These are phyloP conservation scores for Amphimallon solstitiale DNA, from an alignment of 2,888 invertebrate species.

Conservation along the genomic window DNA sequence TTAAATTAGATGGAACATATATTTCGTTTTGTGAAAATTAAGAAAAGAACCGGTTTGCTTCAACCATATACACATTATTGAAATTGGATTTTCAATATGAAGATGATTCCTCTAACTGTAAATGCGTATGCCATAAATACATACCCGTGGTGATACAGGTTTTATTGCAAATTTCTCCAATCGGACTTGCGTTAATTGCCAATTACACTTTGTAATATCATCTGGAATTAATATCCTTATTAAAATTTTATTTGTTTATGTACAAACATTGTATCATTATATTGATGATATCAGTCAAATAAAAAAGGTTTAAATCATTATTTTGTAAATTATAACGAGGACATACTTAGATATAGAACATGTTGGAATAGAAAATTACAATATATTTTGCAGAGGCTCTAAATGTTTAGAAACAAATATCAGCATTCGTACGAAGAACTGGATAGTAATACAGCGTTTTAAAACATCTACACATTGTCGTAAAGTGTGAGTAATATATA, in stretches of 20 bases:
- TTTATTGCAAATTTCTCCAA: not conserved
- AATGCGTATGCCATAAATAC: not conserved
- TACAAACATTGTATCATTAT: too few species aligned
- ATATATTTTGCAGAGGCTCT: too few species aligned
- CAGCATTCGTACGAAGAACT: too few species aligned
- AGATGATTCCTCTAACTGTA: not conserved
- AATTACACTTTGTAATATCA: conserved; percentile 1
- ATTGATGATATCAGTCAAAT: too few species aligned
- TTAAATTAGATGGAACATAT: conserved; percentile 14
- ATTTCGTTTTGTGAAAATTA: conserved; percentile 2
- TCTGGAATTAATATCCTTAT: not conserved
- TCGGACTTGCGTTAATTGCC: not conserved
- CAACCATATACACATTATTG: not conserved
- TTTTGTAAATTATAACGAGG: too few species aligned
- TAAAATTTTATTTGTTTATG: not conserved
- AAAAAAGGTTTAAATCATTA: too few species aligned
- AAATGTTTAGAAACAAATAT: too few species aligned
- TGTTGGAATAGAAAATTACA: too few species aligned
- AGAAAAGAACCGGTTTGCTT: not conserved
- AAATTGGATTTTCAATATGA: conserved; percentile 9
- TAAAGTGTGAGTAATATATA: too few species aligned
- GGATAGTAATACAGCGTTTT: too few species aligned
- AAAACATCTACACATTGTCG: too few species aligned
- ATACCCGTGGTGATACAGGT: not conserved
- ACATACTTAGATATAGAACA: too few species aligned